Evolutionary conservation across 2,113 vertebrate species (phyloP), one percentile per base, ranked within the genome.

Genomic region (Dicentrarchus labrax): DNA sequence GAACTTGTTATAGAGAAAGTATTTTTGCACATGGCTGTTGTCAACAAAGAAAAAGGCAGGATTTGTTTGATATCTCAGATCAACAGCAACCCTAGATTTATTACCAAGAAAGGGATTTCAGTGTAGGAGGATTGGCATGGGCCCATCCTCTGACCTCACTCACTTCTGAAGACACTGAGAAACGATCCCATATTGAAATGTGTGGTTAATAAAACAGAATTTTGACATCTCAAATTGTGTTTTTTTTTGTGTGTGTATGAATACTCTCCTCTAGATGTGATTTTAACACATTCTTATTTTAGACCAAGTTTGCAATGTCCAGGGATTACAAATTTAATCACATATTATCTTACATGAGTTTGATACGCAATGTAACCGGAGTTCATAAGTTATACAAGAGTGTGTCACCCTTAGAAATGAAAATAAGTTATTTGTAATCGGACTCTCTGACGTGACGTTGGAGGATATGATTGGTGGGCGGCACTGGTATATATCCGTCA

Each of bases 391-490:
- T 71, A 30, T 1, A 59, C 56, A 30, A 59, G 45, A 36, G 21
- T 6, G 24, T 15, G 24, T 38, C 45, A 6, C 47, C 48, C 3
- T 30, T 56, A 50, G 24, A 88, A 41, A 70, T 75, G 83, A 72
- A 78, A 78, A 86, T 3, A 64, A 77, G 78, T 83, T 75, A 43
- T 77, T 59, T 92, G 90, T 91, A 92, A 94, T 54, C 68, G 83
- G 94, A 93, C 88, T 82, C 92, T 85, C 67, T 91, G 94, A 90
- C 94, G 96, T 97, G 94, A 93, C 95, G 94, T 94, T 13, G 71
- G 64, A 80, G 81, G 86, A 78, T 70, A 78, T 93, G 95, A 97
- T 97, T 97, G 96, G 97, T 93, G 89, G 96, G 91, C 74, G 93
- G 88, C 86, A 66, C 93, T 93, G 91, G 93, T 97, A 97, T 97